Evolutionary conservation across 2,797 vertebrate genomes (phyloP), one percentile per base, ranked within the genome.

Genomic region (Kryptolebias ocellatus): DNA sequence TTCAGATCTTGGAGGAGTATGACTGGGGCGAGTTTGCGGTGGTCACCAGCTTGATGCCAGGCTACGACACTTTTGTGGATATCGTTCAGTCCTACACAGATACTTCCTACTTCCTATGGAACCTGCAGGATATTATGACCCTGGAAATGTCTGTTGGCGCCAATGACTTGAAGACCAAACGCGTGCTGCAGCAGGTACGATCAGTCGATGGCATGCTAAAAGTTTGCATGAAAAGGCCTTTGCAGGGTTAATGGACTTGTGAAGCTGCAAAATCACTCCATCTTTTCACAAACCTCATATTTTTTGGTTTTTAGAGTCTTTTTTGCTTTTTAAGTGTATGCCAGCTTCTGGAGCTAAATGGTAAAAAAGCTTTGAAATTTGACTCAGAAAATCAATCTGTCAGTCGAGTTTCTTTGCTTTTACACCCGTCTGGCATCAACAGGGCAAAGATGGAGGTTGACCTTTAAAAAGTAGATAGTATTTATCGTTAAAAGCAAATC

Each of bases 1-100:
- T 95, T 94, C 90, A 99, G 93, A 93, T 99, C 51, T 86, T 99
- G 94, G 97, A 99, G 90, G 98, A 99, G 83, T 99, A 99, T 7
- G 95, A 95, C 91, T 98, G 98, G 96, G 93, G 95, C 29, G 95
- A 95, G 72, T 99, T 99, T 34, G 94, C 96, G 0, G 94, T 99
- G 65, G 95, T 99, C 89, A 99, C 97, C 90, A 99, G 97, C 83
- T 89, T 97, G 84, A 94, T 97, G 79, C 96, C 98, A 0, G 98
- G 98, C 61, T 96, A 99, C 45, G 94, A 94, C 76, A 94, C 95
- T 67, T 99, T 98, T 79, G 93, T 99, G 81, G 94, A 97, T 4
- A 91, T 96, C 64, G 95, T 99, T 54, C 91, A 93, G 78, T 94
- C 96, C 64, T 96, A 95, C 85, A 96, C 95, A 0, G 98, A 98